Conservation (phyloP, 2,113 vertebrate genomes). For the Connochaetes taurinus region DNA sequence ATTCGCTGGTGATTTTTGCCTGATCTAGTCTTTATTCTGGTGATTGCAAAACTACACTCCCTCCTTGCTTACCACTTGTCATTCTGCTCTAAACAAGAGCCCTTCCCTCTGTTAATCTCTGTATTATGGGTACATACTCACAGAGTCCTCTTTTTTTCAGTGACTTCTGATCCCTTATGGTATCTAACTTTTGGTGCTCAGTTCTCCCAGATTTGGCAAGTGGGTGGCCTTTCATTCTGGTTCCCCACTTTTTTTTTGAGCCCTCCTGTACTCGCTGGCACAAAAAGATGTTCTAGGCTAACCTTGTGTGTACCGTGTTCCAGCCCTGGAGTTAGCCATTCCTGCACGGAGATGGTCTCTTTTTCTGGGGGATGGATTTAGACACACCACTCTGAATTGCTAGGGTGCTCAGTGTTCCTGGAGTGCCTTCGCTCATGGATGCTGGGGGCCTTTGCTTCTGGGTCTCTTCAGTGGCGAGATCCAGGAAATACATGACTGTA, state of each 20-base stretch:
- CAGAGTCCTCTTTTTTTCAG: neutral
- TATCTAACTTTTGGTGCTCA: neutral
- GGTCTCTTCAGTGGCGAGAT: neutral
- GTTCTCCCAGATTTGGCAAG: neutral
- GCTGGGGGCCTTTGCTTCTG: neutral
- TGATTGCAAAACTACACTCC: neutral
- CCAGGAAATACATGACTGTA: neutral
- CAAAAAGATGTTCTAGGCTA: neutral
- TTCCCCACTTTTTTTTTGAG: neutral
- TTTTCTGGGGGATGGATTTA: neutral
- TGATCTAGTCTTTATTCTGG: neutral
- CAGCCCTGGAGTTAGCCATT: neutral
- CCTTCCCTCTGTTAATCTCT: neutral
- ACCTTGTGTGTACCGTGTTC: neutral
- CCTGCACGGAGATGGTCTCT: neutral
- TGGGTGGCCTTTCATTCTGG: neutral
- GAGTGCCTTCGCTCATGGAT: neutral
- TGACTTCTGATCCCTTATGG: neutral
- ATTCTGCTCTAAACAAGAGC: neutral
- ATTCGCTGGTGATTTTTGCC: neutral
- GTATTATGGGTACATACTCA: neutral
- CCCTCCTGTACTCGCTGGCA: neutral
- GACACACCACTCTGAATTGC: neutral
- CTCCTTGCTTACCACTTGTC: neutral
- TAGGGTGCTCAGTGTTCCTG: neutral